These are phyloP conservation scores for Notoglanidium macrostoma DNA, from an alignment of 2,797 vertebrate species.

Conservation along the genomic window DNA sequence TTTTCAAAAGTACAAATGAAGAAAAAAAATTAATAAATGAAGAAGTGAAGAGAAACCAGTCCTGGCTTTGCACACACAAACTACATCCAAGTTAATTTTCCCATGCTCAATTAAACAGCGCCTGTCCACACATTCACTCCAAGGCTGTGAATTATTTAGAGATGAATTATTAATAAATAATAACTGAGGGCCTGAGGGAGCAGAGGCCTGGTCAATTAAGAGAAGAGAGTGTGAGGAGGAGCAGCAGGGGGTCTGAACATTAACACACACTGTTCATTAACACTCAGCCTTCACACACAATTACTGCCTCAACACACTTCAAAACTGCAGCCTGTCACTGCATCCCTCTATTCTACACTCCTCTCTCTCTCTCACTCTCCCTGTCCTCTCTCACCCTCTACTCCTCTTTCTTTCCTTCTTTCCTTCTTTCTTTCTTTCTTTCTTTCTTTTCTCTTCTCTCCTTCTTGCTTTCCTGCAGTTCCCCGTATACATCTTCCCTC, in stretches of 20 bases:
- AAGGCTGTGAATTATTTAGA: constrained; percentile 95
- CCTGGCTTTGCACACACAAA: constrained; percentile 66
- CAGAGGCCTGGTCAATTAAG: constrained; percentile 90
- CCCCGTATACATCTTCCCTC: neutral
- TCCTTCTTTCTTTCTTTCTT: neutral
- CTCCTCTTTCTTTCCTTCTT: neutral
- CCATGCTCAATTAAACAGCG: constrained; percentile 86
- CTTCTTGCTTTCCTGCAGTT: neutral
- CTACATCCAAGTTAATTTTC: constrained; percentile 78
- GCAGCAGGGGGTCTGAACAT: constrained; percentile 79
- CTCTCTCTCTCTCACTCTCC: neutral
- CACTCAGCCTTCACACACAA: constrained; percentile 87
- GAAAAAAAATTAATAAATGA: neutral
- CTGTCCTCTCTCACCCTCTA: neutral
- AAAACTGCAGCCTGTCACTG: constrained; percentile 80
- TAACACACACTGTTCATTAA: constrained; percentile 89
- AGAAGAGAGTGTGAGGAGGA: constrained; percentile 84
- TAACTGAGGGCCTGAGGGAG: constrained; percentile 91
- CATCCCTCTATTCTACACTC: constrained; percentile 44
- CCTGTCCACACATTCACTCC: constrained; percentile 80
- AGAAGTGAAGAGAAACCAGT: neutral
- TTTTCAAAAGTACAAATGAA: neutral
- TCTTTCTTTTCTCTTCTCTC: neutral
- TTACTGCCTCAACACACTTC: constrained; percentile 88
- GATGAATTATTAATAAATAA: constrained; percentile 99